Base-by-base conservation (phyloP, 1,140 invertebrate species). In the Drosophila sturtevanti region DNA sequence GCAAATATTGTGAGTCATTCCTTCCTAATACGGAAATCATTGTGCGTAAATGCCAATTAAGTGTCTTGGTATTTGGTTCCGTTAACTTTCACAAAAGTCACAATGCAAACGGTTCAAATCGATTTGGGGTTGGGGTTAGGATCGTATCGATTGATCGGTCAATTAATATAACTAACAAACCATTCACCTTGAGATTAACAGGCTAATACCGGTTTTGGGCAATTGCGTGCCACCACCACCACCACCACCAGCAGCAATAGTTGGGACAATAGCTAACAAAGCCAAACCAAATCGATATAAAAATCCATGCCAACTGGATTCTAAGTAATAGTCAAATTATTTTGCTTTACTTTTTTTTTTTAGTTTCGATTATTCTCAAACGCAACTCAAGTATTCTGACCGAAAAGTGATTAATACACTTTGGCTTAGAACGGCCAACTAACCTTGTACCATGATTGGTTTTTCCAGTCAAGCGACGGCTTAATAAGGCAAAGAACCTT, bases 401-500 rank as follows among this genome's bases (percentile, higher is more conserved):
- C 82, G 16, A 48, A 82, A 68, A 86, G 82, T 82, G 75, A 86
- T 86, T 86, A 86, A 72, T 41, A 68, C 72, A 77, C 69, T 66
- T 77, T 38, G 75, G 72, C 81, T 79, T 87, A 89, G 79, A 87
- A 84, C 81, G 82, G 69, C 66, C 72, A 80, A 52, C 63, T 82
- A 77, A 90, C 86, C 81, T 90, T 89, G 85, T 44, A 64, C 48
- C 64, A 63, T 90, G 77, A 89, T 86, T 86, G 78, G 59, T 68
- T 86, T 67, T 66, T 77, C 34, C 31, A 72, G 64, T 66, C 76
- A 62, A 60, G 58, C 44, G 44, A 64, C 62, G 59, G 77, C 82
- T 81, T 81, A 87, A 89, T 89, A 89, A 73, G 79, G 84, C 85
- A 84, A 74, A 87, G 77, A 87, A 84, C 84, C 84, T 89, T 89